Evolutionary conservation across 2,888 invertebrate genomes (phyloP).

Genomic region (Temnothorax ravouxi): DNA sequence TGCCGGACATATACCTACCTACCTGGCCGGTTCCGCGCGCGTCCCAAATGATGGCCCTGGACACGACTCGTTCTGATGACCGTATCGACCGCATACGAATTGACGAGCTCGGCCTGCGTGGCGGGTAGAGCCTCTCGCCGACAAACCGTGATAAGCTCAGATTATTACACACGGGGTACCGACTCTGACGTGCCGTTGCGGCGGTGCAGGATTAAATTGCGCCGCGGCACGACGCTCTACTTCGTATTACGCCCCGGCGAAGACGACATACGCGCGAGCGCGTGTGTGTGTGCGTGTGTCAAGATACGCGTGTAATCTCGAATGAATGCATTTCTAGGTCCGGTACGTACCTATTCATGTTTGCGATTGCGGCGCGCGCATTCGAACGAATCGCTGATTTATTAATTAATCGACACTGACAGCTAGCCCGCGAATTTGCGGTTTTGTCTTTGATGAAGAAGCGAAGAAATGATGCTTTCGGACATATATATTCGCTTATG

Average conservation of each 20-base stretch:
- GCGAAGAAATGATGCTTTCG: neutral
- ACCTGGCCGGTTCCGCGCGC: slow-evolving; percentile 28
- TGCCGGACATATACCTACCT: slow-evolving; percentile 24
- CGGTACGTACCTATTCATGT: neutral
- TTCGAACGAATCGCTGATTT: neutral
- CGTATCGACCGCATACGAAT: slow-evolving; percentile 77
- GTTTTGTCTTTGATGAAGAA: neutral
- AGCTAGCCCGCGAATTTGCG: neutral
- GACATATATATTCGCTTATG: neutral
- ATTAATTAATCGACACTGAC: neutral
- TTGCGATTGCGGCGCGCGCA: slow-evolving; percentile 7
- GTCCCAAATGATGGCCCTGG: slow-evolving; percentile 67
- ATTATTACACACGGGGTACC: slow-evolving; percentile 64
- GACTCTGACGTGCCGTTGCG: neutral
- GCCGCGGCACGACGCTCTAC: neutral
- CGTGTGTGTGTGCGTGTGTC: neutral
- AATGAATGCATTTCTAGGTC: slow-evolving; percentile 9
- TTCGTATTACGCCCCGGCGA: neutral
- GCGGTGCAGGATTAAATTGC: slow-evolving; percentile 34
- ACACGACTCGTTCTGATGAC: slow-evolving; percentile 69
- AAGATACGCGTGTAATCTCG: neutral
- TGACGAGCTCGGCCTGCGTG: slow-evolving; percentile 71
- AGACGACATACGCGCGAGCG: neutral
- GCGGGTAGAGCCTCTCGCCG: slow-evolving; percentile 52
- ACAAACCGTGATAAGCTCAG: slow-evolving; percentile 71